phyloP scores from a whole-genome alignment of 2,888 invertebrate species.

The Cataglyphis rosenhaueri region DNA sequence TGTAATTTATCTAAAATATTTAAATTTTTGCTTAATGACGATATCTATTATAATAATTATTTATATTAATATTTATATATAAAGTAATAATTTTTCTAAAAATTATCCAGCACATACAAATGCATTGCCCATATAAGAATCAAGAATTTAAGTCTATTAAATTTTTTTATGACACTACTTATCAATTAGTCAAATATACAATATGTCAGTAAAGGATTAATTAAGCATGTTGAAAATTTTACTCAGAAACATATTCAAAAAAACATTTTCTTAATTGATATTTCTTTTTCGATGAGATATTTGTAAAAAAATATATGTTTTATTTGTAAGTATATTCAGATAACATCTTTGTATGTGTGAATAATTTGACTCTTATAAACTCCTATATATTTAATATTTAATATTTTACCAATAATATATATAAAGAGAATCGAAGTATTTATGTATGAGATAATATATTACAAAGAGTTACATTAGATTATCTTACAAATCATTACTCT shows the following conservation, averaged over 20 bases:
- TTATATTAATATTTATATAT: background rate
- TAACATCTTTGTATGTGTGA: background rate
- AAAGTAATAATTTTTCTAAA: background rate
- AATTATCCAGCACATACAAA: background rate
- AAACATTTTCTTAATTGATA: too few species aligned
- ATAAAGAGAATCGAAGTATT: too few species aligned
- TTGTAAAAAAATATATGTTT: constrained; percentile 27
- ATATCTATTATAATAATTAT: constrained; percentile 23
- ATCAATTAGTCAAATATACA: too few species aligned
- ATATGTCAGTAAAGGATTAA: too few species aligned
- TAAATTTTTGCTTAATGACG: background rate
- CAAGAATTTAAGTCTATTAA: constrained; percentile 24
- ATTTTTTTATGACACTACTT: constrained; percentile 21
- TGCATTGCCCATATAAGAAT: constrained; percentile 3
- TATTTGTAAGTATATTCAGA: constrained; percentile 4
- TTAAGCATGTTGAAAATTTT: too few species aligned
- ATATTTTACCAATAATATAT: background rate
- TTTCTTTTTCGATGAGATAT: background rate
- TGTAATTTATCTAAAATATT: background rate
- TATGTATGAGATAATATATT: too few species aligned
- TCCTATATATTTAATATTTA: background rate
- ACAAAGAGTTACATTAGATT: too few species aligned
- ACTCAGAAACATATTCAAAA: too few species aligned
- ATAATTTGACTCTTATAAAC: background rate
- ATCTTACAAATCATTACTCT: too few species aligned